Percentiles rank a stretch among this genome's conserved stretches.
phyloP scores from a whole-genome alignment of 1,140 invertebrate genomes.

The Helicorthomorpha holstii region DNA sequence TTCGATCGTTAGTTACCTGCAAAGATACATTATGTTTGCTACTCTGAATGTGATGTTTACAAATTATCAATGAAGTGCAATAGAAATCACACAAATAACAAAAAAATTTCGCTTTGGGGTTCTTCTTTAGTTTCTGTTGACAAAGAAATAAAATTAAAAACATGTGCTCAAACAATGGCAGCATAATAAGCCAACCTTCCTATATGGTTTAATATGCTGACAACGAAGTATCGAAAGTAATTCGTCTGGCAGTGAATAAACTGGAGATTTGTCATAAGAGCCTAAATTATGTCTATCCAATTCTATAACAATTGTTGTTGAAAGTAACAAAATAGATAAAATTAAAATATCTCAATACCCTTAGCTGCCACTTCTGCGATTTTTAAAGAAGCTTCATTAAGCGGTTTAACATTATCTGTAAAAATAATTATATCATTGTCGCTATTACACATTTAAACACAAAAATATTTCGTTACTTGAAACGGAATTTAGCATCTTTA shows the following conservation, averaged over 20 bases:
- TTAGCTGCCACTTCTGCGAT: too few species aligned
- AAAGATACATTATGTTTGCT: conserved; percentile 19
- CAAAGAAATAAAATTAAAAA: not conserved
- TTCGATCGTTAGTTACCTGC: conserved; percentile 15
- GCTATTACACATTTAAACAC: too few species aligned
- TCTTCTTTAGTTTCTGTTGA: conserved; percentile 19
- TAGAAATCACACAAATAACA: conserved; percentile 29
- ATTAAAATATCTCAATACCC: too few species aligned
- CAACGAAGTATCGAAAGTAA: not conserved
- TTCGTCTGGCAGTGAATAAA: not conserved
- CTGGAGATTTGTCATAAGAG: not conserved
- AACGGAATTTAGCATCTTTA: too few species aligned
- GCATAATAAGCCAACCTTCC: not conserved
- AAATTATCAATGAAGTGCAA: conserved; percentile 19
- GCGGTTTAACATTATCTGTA: too few species aligned
- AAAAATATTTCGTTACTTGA: too few species aligned
- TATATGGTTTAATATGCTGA: not conserved
- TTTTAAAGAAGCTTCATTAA: too few species aligned
- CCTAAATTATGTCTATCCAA: not conserved
- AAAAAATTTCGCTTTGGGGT: conserved; percentile 23
- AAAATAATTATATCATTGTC: too few species aligned
- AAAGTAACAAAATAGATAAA: too few species aligned
- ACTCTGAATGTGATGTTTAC: conserved; percentile 21
- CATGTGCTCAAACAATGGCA: not conserved
- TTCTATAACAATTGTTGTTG: too few species aligned